Conservation (phyloP, 92 coral and sea anemone species). For the Umimayanthus chanpuru region DNA sequence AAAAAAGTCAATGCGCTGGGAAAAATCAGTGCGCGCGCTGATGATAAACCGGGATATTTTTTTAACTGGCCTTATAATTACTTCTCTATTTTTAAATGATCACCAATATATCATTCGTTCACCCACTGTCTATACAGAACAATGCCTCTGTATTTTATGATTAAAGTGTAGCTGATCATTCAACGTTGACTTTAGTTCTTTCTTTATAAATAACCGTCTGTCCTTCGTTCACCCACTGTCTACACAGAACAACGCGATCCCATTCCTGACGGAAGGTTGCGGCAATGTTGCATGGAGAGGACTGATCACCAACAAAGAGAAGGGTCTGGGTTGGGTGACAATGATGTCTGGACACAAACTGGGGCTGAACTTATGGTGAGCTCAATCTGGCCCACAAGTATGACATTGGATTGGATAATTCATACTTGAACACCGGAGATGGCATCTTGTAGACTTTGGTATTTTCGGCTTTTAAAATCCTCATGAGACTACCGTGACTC, state of each 20-base stretch:
- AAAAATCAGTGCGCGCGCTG: too few species aligned
- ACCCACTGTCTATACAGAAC: conserved; percentile 4
- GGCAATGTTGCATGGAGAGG: conserved; percentile 79
- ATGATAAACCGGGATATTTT: too few species aligned
- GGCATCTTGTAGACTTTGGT: too few species aligned
- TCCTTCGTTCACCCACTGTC: background rate
- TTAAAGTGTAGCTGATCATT: background rate
- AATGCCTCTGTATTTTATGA: background rate
- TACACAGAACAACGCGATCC: conserved; percentile 29
- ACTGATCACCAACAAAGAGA: conserved; percentile 57
- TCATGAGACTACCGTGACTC: too few species aligned
- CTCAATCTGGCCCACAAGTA: background rate
- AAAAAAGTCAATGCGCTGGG: too few species aligned
- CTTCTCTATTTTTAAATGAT: background rate
- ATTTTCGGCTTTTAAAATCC: too few species aligned
- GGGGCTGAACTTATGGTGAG: conserved; percentile 71
- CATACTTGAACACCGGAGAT: too few species aligned
- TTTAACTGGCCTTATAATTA: too few species aligned
- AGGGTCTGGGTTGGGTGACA: conserved; percentile 64
- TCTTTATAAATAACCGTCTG: background rate
- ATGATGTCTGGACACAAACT: conserved; percentile 67
- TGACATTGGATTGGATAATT: background rate
- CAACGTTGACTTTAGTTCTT: background rate
- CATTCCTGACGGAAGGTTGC: conserved; percentile 43
- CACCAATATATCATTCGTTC: background rate